Base-by-base conservation (phyloP, 2,888 invertebrate species). In the Meganola albula region DNA sequence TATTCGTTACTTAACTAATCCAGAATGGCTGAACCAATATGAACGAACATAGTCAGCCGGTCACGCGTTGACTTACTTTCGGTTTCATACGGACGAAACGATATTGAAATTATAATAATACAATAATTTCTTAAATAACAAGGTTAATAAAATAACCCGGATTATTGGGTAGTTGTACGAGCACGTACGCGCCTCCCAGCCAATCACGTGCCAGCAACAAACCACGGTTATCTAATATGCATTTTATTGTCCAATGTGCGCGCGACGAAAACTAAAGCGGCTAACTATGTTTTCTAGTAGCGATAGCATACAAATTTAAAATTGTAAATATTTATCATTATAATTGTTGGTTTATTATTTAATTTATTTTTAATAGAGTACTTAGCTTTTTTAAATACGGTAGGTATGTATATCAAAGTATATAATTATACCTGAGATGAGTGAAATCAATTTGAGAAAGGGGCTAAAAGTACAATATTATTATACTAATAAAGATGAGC, bases 181-280 rank as follows among this genome's bases (percentile, higher is more conserved):
- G 13, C 38, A 39, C 39, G 39, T 39, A 31, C 58, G 54, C 57
- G 62, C 53, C 40, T 48, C 31, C 29, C 50, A 53, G 53, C 69
- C 74, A 75, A 82, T 82, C 84, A 83, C 83, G 84, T 80, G 67
- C 62, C 38, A 55, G 55, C 72, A 61, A 79, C 84, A 84, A 83
- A 84, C 80, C 68, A 79, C 58, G 52, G 68, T 75, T 79, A 80
- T 83, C 72, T 82, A 82, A 82, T 83, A 84, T 83, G 82, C 82
- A 83, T 84, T 80, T 80, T 80, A 80, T 74, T 78, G 75, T 70
- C 58, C 63, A 62, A 53, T 50, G 63, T 68, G 56, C 51, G 53
- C 59, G 63, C 63, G 65, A 63, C 68, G 64, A 65, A 62, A 69
- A 63, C 63, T 57, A 43, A 44, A 42, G 41, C 49, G 52, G 27